These are phyloP conservation scores for Masnerella sp. DNA, from an alignment of 2,888 invertebrate genomes.

Conservation along the genomic window DNA sequence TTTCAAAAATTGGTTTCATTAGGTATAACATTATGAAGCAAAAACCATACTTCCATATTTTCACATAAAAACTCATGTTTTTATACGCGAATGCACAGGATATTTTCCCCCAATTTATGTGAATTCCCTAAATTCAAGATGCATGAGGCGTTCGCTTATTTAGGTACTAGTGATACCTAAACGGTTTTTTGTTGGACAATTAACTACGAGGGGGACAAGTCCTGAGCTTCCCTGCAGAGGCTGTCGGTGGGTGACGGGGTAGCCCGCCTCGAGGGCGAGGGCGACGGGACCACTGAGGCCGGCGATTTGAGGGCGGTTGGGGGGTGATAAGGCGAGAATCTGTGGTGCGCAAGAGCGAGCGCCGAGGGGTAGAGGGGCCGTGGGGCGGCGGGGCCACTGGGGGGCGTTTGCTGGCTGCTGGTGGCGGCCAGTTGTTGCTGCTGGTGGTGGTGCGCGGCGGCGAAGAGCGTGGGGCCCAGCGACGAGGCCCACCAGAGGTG, in stretches of 20 bases:
- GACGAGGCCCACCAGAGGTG: conserved; percentile 77
- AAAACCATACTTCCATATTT: too few relatives aligned
- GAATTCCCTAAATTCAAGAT: too few relatives aligned
- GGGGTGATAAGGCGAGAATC: conserved; percentile 77
- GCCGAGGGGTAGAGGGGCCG: conserved; percentile 74
- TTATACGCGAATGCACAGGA: too few relatives aligned
- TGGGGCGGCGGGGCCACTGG: conserved; percentile 72
- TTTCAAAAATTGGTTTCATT: too few relatives aligned
- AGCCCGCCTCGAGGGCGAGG: conserved; percentile 71
- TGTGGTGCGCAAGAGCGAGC: conserved; percentile 74
- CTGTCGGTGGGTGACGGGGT: conserved; percentile 76
- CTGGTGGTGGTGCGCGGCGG: conserved; percentile 77
- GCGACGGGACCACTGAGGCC: conserved; percentile 69
- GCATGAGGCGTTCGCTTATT: too few relatives aligned
- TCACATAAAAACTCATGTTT: too few relatives aligned
- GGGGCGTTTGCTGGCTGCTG: conserved; percentile 72
- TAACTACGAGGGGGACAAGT: conserved; percentile 75
- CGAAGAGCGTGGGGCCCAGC: conserved; percentile 77
- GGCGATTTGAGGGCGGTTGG: conserved; percentile 70
- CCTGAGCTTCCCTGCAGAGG: conserved; percentile 74
- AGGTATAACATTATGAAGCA: too few relatives aligned
- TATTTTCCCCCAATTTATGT: too few relatives aligned
- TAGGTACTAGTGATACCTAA: conserved; percentile 3
- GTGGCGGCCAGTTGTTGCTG: conserved; percentile 81
- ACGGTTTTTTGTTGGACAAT: conserved; percentile 36